Evolutionary conservation across 53 echinoderm and acorn worm species (phyloP), one percentile per base, ranked within the genome.

Genomic region (Patiria pectinifera): DNA sequence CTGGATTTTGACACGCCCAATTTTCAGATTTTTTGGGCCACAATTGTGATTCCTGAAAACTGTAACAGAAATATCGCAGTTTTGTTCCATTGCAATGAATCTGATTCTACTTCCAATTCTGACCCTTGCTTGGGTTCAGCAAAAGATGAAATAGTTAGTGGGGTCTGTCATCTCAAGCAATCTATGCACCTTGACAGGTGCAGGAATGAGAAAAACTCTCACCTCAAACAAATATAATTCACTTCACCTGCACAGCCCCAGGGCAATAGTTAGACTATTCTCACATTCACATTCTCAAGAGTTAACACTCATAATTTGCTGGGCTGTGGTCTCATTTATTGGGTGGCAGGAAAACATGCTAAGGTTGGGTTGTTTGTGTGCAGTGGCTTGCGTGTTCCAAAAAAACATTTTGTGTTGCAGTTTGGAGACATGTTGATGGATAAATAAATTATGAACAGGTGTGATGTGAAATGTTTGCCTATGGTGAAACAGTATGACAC

Each of bases 191-290:
- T 18, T 85, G 45, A 85, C 85, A 85, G 85, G 85, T 85, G 85
- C 45, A 45, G 15, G 46, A 9, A 59, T 62, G 62, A 53, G 85
- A 69, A 71, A n/a, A 22, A n/a, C 48, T 24, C 16, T 3, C 86
- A 71, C 74, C 48, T 86, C 86, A 48, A 49, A 86, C 74, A 86
- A 13, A 25, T 45, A n/a, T 86, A 86, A 86, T 86, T 45, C 53
- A 72, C 86, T 74, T 86, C 86, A 86, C 86, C 86, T 86, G 86
- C 21, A 86, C 48, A 45, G 71, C 86, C 75, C 49, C 49, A 15
- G 86, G 86, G 86, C n/a, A 53, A 74, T 21, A 19, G 59, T 53
- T 18, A 49, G 53, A 58, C 21, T 75, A 9, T 18, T 60, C 11
- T 11, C 35, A 35, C 35, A 35, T 35, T 35, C 85, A 58, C 86